These are phyloP conservation scores for Macrosoma leucophasiata DNA, from an alignment of 2,888 invertebrate genomes.

Conservation along the genomic window DNA sequence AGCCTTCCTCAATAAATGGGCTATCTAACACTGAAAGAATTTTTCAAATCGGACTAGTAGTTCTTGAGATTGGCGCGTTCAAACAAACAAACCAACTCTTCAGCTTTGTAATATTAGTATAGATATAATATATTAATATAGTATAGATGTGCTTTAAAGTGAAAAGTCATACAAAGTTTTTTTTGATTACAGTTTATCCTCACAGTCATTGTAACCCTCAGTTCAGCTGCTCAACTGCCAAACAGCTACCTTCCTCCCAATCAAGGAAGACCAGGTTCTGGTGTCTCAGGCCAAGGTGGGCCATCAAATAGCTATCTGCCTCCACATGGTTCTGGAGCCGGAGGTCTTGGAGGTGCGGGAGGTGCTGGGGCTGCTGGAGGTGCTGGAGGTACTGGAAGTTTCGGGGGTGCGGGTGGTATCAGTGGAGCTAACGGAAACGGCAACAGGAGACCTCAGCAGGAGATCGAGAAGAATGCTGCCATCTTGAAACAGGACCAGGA, in stretches of 20 bases:
- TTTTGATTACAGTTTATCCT: slow-evolving; percentile 39
- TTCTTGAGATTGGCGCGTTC: no score
- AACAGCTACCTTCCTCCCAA: slow-evolving; percentile 37
- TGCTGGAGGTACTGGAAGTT: slow-evolving; percentile 6
- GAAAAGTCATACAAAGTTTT: neutral
- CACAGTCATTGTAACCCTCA: slow-evolving; percentile 34
- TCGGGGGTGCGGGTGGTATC: slow-evolving; percentile 16
- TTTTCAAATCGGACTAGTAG: no score
- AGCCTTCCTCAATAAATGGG: no score
- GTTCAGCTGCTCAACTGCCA: slow-evolving; percentile 46
- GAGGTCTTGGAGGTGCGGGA: no score
- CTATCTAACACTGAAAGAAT: no score
- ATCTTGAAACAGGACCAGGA: slow-evolving; percentile 48
- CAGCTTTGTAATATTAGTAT: no score
- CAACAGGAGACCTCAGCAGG: slow-evolving; percentile 45
- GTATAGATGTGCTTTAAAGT: no score
- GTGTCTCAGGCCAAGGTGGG: no score
- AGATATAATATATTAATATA: no score
- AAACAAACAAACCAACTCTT: no score
- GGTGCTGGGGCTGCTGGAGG: slow-evolving; percentile 9
- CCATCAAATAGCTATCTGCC: no score
- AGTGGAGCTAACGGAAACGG: slow-evolving; percentile 30
- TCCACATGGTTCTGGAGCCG: no score
- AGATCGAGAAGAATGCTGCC: slow-evolving; percentile 45
- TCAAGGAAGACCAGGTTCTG: slow-evolving; percentile 20